phyloP scores from a whole-genome alignment of 2,113 vertebrate genomes.

The Mobula birostris region DNA sequence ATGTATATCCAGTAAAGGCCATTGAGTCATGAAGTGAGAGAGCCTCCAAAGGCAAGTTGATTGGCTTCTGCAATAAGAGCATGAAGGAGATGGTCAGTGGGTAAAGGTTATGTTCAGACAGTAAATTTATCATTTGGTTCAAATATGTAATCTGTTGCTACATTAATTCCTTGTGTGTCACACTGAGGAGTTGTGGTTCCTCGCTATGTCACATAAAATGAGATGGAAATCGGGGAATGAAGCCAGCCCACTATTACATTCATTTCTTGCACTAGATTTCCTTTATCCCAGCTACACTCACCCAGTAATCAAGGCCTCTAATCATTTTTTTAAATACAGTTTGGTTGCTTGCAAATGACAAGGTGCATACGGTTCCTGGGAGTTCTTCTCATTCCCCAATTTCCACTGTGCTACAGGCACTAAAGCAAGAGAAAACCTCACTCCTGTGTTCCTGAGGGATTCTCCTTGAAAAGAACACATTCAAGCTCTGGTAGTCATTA shows the following conservation, averaged over 20 bases:
- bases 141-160: neutral
- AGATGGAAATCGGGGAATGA: neutral
- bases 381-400: neutral
- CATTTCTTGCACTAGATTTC: neutral
- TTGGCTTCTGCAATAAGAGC: neutral
- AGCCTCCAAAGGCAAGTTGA: neutral
- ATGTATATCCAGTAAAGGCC: neutral
- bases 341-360: neutral
- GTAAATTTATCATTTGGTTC: neutral
- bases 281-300: neutral
- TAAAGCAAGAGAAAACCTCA: neutral
- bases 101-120: neutral
- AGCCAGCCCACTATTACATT: neutral
- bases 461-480: neutral
- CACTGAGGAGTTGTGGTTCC: neutral
- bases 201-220: neutral
- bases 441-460: neutral
- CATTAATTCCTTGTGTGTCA: neutral
- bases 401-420: neutral
- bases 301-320: neutral
- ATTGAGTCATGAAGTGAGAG: neutral
- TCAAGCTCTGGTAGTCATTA: neutral
- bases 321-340: neutral
- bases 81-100: neutral
- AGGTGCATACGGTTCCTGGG: neutral